These are phyloP conservation scores for Aquatica leii DNA, from an alignment of 2,888 invertebrate species.

Conservation along the genomic window DNA sequence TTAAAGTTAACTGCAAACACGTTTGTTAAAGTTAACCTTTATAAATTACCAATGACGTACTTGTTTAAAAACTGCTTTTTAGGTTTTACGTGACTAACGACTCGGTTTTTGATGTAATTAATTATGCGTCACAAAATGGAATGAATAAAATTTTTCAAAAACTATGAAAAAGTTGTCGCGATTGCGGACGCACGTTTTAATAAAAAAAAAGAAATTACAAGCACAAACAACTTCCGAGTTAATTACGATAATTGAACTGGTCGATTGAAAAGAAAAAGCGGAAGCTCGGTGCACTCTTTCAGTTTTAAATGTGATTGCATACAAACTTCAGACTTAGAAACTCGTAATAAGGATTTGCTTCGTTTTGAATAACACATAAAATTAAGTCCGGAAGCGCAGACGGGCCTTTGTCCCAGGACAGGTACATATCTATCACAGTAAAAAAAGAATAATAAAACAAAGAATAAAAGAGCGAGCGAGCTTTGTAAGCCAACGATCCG, in stretches of 20 bases:
- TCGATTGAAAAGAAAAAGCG: slow-evolving; percentile 50
- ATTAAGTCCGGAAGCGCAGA: slow-evolving; percentile 49
- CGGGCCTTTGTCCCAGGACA: slow-evolving; percentile 35
- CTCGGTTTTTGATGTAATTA: no score
- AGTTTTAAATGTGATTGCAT: slow-evolving; percentile 49
- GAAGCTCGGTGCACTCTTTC: slow-evolving; percentile 41
- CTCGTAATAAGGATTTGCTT: slow-evolving; percentile 47
- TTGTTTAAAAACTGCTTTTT: no score
- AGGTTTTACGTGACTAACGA: no score
- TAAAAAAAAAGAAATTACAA: slow-evolving; percentile 26
- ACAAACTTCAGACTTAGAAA: slow-evolving; percentile 44
- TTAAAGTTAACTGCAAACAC: no score
- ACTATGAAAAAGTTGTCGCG: slow-evolving; percentile 43
- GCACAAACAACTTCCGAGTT: slow-evolving; percentile 51
- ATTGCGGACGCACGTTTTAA: slow-evolving; percentile 42
- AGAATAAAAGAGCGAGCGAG: slow-evolving; percentile 36
- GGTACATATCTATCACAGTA: slow-evolving; percentile 35
- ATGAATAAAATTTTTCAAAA: no score
- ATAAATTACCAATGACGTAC: no score
- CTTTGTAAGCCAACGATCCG: slow-evolving; percentile 30
- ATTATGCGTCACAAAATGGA: no score
- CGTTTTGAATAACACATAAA: slow-evolving; percentile 56
- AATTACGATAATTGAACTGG: slow-evolving; percentile 54
- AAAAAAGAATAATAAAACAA: slow-evolving; percentile 35
- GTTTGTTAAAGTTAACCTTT: no score